phyloP scores from a whole-genome alignment of 92 coral and sea anemone genomes.

The Paramuricea clavata region DNA sequence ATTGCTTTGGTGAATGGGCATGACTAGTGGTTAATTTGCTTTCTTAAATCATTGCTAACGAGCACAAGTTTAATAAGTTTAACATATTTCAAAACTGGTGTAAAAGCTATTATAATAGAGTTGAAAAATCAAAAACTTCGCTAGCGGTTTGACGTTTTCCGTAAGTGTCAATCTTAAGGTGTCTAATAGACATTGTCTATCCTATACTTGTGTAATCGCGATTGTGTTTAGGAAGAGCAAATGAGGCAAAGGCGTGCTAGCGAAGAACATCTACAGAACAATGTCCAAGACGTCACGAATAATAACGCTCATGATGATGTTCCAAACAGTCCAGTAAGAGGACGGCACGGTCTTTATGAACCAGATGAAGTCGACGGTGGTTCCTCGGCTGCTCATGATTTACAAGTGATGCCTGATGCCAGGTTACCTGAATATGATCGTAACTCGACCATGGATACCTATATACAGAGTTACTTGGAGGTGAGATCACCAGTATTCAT shows the following conservation, averaged over 20 bases:
- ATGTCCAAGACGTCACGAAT: not conserved
- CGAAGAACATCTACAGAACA: not conserved
- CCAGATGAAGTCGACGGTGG: constrained; percentile 37
- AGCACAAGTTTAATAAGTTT: too few species aligned
- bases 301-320: not conserved
- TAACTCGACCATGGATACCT: constrained; percentile 32
- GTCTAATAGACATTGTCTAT: too few species aligned
- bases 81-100: too few species aligned
- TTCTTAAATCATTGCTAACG: too few species aligned
- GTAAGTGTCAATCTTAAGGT: too few species aligned
- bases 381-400: constrained; percentile 20
- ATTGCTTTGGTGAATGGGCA: too few species aligned
- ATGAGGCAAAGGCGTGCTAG: not conserved
- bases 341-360: constrained; percentile 13
- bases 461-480: constrained; percentile 48
- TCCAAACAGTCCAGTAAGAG: not conserved
- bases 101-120: too few species aligned
- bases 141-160: too few species aligned
- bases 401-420: constrained; percentile 31
- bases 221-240: constrained; percentile 9
- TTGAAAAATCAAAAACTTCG: too few species aligned
- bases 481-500: too few species aligned
- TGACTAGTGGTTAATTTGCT: too few species aligned
- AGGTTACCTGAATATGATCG: constrained; percentile 48
- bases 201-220: too few species aligned